Evolutionary conservation across 1,140 invertebrate species (phyloP).

Genomic region (Panonychus citri): DNA sequence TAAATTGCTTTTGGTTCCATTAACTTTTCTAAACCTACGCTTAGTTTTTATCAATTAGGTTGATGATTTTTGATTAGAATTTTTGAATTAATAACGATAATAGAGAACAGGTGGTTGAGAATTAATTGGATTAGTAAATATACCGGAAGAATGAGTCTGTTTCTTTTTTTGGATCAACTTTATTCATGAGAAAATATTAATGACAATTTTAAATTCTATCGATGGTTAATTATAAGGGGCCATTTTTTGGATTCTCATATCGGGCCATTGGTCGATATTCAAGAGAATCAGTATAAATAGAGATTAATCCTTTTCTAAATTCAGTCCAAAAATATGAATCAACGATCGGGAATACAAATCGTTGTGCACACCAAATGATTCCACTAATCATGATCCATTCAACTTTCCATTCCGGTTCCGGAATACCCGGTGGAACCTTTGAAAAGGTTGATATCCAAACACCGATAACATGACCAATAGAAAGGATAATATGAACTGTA

Average conservation of each 20-base stretch:
- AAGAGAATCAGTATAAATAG: neutral
- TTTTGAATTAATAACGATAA: too few species aligned
- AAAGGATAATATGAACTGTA: neutral
- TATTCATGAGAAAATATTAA: too few species aligned
- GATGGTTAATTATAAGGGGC: neutral
- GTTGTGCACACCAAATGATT: neutral
- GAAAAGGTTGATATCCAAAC: neutral
- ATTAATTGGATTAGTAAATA: too few species aligned
- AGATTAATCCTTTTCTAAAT: neutral
- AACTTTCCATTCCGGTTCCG: neutral
- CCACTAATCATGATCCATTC: neutral
- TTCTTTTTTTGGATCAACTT: too few species aligned
- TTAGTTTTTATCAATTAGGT: too few species aligned
- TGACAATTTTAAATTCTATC: too few species aligned
- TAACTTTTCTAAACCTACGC: too few species aligned
- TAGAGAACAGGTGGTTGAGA: too few species aligned
- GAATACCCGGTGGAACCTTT: neutral
- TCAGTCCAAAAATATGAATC: neutral
- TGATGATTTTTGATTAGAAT: too few species aligned
- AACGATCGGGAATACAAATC: neutral
- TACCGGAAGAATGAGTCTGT: too few species aligned
- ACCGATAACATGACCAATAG: neutral
- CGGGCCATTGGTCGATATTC: neutral
- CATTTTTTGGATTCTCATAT: neutral
- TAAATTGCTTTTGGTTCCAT: too few species aligned